A percentile compares a stretch with the other conserved stretches of the same genome.
These are phyloP conservation scores for Drosophila formosana DNA, from an alignment of 2,888 invertebrate genomes.

Conservation along the genomic window DNA sequence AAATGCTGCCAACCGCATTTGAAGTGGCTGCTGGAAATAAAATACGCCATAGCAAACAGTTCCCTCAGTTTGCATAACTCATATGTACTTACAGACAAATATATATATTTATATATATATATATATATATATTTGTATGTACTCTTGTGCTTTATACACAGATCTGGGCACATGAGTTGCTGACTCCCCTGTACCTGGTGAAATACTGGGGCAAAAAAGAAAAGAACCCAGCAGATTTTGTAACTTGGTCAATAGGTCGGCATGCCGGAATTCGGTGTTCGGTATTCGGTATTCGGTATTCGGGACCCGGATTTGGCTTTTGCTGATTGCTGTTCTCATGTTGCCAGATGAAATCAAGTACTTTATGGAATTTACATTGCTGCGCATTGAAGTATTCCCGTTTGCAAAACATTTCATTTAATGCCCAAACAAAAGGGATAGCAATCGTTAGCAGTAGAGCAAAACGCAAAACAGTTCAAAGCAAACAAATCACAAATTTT, in stretches of 20 bases:
- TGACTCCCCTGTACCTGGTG: slow-evolving; percentile 7
- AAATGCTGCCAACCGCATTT: slow-evolving; percentile 79
- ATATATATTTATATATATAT: slow-evolving; percentile 1
- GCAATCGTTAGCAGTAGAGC: too few relatives aligned
- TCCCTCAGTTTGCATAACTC: slow-evolving; percentile 73
- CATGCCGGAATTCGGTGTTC: slow-evolving; percentile 29
- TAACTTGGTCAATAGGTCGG: slow-evolving; percentile 82
- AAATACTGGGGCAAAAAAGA: slow-evolving; percentile 8
- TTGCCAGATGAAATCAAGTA: slow-evolving; percentile 31
- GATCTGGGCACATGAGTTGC: slow-evolving; percentile 13
- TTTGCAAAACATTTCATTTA: not conserved
- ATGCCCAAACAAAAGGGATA: not conserved
- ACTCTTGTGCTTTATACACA: slow-evolving; percentile 33
- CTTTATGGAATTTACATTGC: slow-evolving; percentile 16
- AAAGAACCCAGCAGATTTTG: slow-evolving; percentile 42
- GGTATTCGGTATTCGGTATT: slow-evolving; percentile 2
- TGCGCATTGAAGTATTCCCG: not conserved
- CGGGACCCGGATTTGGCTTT: slow-evolving; percentile 1
- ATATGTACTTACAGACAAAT: slow-evolving; percentile 20
- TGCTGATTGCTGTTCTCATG: not conserved
- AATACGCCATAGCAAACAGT: slow-evolving; percentile 69
- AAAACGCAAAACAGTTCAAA: too few relatives aligned
- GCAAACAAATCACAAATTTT: too few relatives aligned
- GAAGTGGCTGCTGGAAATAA: slow-evolving; percentile 76
- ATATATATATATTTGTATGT: slow-evolving; percentile 5